Conservation (phyloP, 2,113 vertebrate species). For the Hydrolagus affinis region DNA sequence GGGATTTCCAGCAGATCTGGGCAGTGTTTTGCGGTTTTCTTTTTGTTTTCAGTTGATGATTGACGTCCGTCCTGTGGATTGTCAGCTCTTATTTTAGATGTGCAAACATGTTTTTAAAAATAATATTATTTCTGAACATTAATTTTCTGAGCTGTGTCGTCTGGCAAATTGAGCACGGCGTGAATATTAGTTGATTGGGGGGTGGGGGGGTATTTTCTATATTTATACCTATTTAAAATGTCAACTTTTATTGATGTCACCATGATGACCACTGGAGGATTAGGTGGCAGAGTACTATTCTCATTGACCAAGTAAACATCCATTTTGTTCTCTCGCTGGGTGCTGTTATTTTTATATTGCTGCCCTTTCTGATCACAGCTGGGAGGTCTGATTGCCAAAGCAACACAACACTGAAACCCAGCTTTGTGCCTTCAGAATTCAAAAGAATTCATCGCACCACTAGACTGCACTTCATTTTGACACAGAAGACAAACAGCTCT, state of each 20-base stretch:
- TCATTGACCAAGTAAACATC: slow-evolving; percentile 22
- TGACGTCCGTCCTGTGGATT: background rate
- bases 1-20: no score
- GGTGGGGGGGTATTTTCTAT: slow-evolving; percentile 8
- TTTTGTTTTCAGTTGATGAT: no score
- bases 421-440: background rate
- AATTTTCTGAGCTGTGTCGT: background rate
- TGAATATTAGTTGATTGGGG: slow-evolving; percentile 14
- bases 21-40: no score
- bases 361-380: slow-evolving; percentile 26
- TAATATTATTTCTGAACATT: slow-evolving; percentile 3
- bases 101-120: background rate
- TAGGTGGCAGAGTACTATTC: background rate
- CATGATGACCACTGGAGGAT: slow-evolving; percentile 5
- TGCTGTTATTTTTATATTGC: slow-evolving; percentile 11
- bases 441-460: slow-evolving; percentile 12
- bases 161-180: slow-evolving; percentile 8
- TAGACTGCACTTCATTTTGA: background rate
- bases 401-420: background rate
- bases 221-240: slow-evolving; percentile 15
- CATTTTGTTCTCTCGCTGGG: slow-evolving; percentile 16
- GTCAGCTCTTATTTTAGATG: background rate
- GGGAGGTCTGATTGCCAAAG: slow-evolving; percentile 18
- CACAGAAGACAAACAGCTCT: background rate
- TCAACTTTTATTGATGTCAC: slow-evolving; percentile 21